Evolutionary conservation across 2,888 invertebrate species (phyloP), one percentile per base, ranked within the genome.

Genomic region (Erynnis tages): DNA sequence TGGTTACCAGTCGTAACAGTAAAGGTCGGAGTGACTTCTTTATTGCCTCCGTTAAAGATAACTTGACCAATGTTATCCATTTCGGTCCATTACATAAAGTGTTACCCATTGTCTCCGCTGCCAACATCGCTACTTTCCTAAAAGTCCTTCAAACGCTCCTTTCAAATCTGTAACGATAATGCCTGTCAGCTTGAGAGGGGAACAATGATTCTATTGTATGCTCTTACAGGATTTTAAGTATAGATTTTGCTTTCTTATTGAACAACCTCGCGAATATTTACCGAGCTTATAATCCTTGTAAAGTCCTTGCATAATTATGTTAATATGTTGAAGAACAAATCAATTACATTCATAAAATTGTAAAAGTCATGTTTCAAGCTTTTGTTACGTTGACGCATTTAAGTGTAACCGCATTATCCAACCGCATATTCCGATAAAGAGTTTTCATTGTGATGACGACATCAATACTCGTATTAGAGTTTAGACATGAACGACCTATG

Each of bases 51-150:
- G 59, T 58, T 63, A 66, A 63, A 76, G 85, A 85, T 85, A 86
- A 80, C 71, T 69, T 68, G 66, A 67, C 71, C 70, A 65, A 62
- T 65, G 75, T 72, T 82, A 73, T 79, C 80, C 76, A 67, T 77
- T 78, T 73, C 71, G 63, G 73, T 67, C 82, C 84, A 84, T 86
- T 84, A 82, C 78, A 69, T 70, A 76, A 79, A 82, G 76, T 79
- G 77, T 74, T 72, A 67, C 65, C 78, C 67, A 76, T 82, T 84
- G 83, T 83, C 71, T 71, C 62, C 60, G 54, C 16, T 40, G 16
- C 40, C 38, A 19, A 48, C 47, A 14, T 38, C 16, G 48, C 69
- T 61, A 68, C 67, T 63, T 59, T 61, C 61, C 60, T 53, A 50
- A 54, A 54, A 56, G 43, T 53, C 54, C 53, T 48, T 48, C 44